A percentile compares a stretch with the other conserved stretches of the same genome.
Evolutionary conservation across 2,888 invertebrate genomes (phyloP).

Genomic region (Heliothis peltigera): DNA sequence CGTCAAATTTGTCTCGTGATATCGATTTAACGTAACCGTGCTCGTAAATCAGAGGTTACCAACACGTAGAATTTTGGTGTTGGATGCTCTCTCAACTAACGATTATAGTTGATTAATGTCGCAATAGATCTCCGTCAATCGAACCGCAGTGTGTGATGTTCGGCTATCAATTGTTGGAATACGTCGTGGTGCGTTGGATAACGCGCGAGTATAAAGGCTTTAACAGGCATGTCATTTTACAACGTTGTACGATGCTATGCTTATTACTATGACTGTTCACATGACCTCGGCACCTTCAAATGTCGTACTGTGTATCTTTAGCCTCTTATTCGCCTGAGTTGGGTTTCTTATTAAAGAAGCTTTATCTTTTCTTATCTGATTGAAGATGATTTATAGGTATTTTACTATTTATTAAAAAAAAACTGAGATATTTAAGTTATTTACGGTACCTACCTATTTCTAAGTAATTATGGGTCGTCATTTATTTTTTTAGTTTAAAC

Average conservation of each 20-base stretch:
- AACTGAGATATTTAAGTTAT: too few relatives aligned
- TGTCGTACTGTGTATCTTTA: constrained; percentile 31
- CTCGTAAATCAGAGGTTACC: constrained; percentile 58
- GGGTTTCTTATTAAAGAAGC: constrained; percentile 1
- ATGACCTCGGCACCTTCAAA: constrained; percentile 56
- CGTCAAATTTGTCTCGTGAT: constrained; percentile 58
- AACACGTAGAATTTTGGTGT: constrained; percentile 44
- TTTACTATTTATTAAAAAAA: too few relatives aligned
- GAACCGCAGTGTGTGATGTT: constrained; percentile 65
- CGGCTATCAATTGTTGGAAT: constrained; percentile 69
- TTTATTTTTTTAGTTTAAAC: too few relatives aligned
- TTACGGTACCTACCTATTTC: too few relatives aligned
- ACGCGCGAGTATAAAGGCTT: constrained; percentile 59
- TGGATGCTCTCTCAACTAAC: constrained; percentile 56
- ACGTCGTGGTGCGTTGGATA: constrained; percentile 63
- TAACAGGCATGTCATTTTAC: constrained; percentile 60
- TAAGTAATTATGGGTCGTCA: too few relatives aligned
- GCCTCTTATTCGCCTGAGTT: constrained; percentile 7
- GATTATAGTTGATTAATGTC: constrained; percentile 73
- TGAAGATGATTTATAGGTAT: constrained; percentile 2
- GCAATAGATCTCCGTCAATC: constrained; percentile 75
- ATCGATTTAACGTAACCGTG: constrained; percentile 58
- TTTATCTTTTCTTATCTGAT: constrained; percentile 10
- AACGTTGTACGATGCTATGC: constrained; percentile 47
- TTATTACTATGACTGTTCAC: constrained; percentile 61